Base-by-base conservation (phyloP, 2,113 vertebrate species). In the Eublepharis macularius region DNA sequence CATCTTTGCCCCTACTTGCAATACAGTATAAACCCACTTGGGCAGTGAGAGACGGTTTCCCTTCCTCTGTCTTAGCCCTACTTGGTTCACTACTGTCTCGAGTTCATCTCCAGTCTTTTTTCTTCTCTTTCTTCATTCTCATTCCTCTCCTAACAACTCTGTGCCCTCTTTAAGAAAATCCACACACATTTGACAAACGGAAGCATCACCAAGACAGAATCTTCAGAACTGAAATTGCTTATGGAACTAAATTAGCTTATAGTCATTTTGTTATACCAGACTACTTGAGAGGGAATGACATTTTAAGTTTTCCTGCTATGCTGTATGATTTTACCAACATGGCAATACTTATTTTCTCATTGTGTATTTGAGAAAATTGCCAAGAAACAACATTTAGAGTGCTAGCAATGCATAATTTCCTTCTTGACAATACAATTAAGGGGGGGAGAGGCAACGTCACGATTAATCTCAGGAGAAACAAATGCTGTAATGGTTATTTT, bases 341-440 rank as follows among this genome's bases (percentile, higher is more conserved):
- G 43, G 78, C 77, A 88, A 86, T 79, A 86, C 24, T 84, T 54
- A 90, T 13, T 86, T 80, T 80, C 54, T 76, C 65, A 80, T 60
- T 80, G 77, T 60, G 77, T 60, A 49, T 86, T 80, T 74, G 84
- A 86, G 39, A 83, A 91, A 90, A 93, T 73, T 93, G 10, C 69
- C 43, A 49, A 88, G 51, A 92, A 68, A 66, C 6, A 85, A 63
- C 89, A 90, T 81, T 34, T 72, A 80, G 49, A 39, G 63, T 54
- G 75, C 76, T 66, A 88, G 86, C 63, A 76, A 57, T 60, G 82
- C 76, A 81, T 81, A 79, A 91, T 90, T 90, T 90, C 17, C 49
- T 88, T 87, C 78, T 91, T 86, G 63, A 88, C 69, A 73, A 78
- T 91, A 87, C 86, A 90, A 88, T 87, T 73, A 84, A 87, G 85